These are phyloP conservation scores for Pseudanteris insignis DNA, from an alignment of 2,888 invertebrate genomes.

Conservation along the genomic window DNA sequence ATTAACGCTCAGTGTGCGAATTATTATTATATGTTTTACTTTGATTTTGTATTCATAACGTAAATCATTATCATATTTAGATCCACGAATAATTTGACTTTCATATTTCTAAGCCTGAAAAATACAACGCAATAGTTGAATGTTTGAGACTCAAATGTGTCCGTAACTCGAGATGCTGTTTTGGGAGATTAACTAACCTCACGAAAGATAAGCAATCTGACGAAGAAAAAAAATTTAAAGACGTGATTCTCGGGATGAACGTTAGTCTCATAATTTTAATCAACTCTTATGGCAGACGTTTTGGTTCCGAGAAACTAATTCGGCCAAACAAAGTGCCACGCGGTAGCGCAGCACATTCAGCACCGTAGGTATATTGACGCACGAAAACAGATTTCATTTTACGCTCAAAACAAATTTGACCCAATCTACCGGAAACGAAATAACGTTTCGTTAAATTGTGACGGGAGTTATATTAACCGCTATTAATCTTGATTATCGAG, in stretches of 20 bases:
- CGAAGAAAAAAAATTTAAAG: constrained; percentile 30
- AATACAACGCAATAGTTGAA: too few relatives aligned
- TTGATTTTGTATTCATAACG: too few relatives aligned
- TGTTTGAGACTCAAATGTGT: neutral
- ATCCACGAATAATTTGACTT: too few relatives aligned
- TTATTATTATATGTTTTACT: too few relatives aligned
- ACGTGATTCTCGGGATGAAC: constrained; percentile 38
- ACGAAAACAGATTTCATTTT: constrained; percentile 22
- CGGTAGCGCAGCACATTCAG: constrained; percentile 35
- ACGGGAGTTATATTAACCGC: too few relatives aligned
- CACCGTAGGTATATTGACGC: constrained; percentile 35
- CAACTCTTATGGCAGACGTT: constrained; percentile 34
- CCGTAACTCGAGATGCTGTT: constrained; percentile 11
- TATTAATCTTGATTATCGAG: too few relatives aligned
- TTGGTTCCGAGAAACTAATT: constrained; percentile 41
- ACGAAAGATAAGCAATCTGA: constrained; percentile 25
- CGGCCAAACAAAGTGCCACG: constrained; percentile 29
- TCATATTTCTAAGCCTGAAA: too few relatives aligned
- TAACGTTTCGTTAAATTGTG: too few relatives aligned
- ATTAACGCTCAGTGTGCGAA: too few relatives aligned
- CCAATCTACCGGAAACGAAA: too few relatives aligned
- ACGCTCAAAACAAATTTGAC: too few relatives aligned
- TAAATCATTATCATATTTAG: too few relatives aligned
- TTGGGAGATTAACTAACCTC: constrained; percentile 18
- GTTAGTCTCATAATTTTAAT: constrained; percentile 43